These are phyloP conservation scores for Falco cherrug DNA, from an alignment of 2,797 vertebrate genomes.

Conservation along the genomic window DNA sequence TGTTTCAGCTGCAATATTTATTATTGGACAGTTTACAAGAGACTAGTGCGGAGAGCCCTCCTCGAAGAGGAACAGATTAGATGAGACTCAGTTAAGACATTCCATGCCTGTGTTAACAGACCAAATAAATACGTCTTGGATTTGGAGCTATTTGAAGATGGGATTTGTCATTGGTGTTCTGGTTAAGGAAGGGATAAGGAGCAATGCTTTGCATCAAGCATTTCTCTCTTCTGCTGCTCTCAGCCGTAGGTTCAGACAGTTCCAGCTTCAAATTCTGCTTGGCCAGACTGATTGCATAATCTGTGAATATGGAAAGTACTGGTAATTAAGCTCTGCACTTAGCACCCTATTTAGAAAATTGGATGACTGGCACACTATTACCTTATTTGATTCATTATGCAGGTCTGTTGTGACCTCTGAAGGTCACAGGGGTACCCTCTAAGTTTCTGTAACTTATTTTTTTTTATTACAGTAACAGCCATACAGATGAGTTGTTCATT, in stretches of 20 bases:
- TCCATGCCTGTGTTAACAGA: neutral
- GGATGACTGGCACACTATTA: neutral
- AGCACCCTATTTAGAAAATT: neutral
- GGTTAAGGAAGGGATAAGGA: neutral
- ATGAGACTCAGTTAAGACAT: neutral
- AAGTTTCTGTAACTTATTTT: neutral
- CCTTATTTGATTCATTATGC: neutral
- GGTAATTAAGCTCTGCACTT: slow-evolving; percentile 33
- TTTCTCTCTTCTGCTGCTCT: neutral
- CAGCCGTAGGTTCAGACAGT: neutral
- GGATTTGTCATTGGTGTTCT: neutral
- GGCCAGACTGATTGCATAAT: neutral
- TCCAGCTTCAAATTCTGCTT: neutral
- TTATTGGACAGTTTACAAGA: neutral
- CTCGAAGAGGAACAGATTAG: neutral
- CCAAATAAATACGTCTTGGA: neutral
- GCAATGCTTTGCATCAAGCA: neutral
- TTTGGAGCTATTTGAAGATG: neutral
- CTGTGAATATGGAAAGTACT: neutral
- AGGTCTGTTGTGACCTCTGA: neutral
- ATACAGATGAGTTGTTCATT: neutral
- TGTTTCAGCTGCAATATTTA: neutral
- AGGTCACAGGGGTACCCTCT: neutral
- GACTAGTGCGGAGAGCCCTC: neutral
- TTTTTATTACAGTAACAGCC: neutral